phyloP scores from a whole-genome alignment of 2,797 vertebrate species.

The Megalops cyprinoides region DNA sequence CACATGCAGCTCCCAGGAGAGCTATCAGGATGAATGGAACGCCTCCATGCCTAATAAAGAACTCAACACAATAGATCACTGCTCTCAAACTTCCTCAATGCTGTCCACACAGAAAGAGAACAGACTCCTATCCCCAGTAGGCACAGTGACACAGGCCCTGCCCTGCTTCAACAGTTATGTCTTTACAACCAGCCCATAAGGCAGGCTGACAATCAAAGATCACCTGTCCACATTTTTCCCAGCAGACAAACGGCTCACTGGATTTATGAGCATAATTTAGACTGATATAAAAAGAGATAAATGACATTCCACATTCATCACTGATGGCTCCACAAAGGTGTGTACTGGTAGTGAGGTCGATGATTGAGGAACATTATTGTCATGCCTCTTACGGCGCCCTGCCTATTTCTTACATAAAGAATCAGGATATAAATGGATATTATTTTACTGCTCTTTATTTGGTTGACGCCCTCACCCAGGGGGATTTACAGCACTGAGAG shows the following conservation, averaged over 20 bases:
- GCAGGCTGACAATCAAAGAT: not conserved
- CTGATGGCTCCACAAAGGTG: not conserved
- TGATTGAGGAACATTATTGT: not conserved
- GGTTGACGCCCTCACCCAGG: not conserved
- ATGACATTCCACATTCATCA: not conserved
- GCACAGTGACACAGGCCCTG: not conserved
- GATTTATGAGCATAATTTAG: not conserved
- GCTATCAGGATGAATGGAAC: not conserved
- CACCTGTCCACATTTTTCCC: not conserved
- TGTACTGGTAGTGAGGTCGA: not conserved
- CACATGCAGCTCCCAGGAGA: not conserved
- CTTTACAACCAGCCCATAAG: not conserved
- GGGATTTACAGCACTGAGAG: too few relatives aligned
- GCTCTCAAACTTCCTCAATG: not conserved
- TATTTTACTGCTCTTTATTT: not conserved
- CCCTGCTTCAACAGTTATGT: not conserved
- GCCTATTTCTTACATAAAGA: not conserved
- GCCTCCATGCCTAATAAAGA: not conserved
- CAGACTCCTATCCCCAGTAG: not conserved
- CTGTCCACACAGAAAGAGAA: not conserved
- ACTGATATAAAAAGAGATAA: conserved; percentile 3
- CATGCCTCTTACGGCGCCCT: not conserved
- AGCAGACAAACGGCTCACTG: not conserved
- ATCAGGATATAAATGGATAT: not conserved
- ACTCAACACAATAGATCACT: not conserved